A percentile compares a stretch with the other conserved stretches of the same genome.
Conservation (phyloP, 2,113 vertebrate genomes). For the Condylura cristata region DNA sequence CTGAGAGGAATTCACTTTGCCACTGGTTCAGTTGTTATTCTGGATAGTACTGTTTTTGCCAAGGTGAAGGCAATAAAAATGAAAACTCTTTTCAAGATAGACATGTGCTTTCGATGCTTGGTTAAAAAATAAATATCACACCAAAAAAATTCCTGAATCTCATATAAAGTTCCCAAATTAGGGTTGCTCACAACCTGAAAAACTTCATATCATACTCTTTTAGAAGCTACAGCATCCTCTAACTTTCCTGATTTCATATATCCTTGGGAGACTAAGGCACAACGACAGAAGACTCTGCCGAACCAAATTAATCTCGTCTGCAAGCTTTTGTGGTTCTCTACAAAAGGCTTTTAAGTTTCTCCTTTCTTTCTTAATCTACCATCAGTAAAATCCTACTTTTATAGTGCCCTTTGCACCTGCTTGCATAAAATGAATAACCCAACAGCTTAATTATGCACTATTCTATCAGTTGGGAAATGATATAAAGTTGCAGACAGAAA, state of each 20-base stretch:
- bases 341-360: slow-evolving; percentile 83
- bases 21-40: not conserved
- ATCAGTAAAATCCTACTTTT: slow-evolving; percentile 87
- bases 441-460: slow-evolving; percentile 87
- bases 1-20: not conserved
- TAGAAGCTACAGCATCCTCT: slow-evolving; percentile 61
- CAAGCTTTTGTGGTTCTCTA: slow-evolving; percentile 82
- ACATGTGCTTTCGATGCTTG: slow-evolving; percentile 9
- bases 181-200: slow-evolving; percentile 53
- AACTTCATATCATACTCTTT: slow-evolving; percentile 41
- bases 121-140: slow-evolving; percentile 61
- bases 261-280: slow-evolving; percentile 67
- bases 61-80: slow-evolving; percentile 52
- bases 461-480: slow-evolving; percentile 85
- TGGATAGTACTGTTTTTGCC: slow-evolving; percentile 15
- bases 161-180: slow-evolving; percentile 59
- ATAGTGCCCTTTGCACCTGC: slow-evolving; percentile 87
- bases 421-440: slow-evolving; percentile 89
- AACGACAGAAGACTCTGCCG: slow-evolving; percentile 68
- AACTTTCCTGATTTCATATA: slow-evolving; percentile 69
- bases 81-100: slow-evolving; percentile 3
- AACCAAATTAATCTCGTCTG: slow-evolving; percentile 84
- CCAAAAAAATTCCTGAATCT: slow-evolving; percentile 42
- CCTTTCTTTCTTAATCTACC: slow-evolving; percentile 85
- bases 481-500: slow-evolving; percentile 86